Percentiles rank a stretch among this genome's conserved stretches.
Conservation (phyloP, 64 coral and sea anemone genomes). For the Pachyseris speciosa region DNA sequence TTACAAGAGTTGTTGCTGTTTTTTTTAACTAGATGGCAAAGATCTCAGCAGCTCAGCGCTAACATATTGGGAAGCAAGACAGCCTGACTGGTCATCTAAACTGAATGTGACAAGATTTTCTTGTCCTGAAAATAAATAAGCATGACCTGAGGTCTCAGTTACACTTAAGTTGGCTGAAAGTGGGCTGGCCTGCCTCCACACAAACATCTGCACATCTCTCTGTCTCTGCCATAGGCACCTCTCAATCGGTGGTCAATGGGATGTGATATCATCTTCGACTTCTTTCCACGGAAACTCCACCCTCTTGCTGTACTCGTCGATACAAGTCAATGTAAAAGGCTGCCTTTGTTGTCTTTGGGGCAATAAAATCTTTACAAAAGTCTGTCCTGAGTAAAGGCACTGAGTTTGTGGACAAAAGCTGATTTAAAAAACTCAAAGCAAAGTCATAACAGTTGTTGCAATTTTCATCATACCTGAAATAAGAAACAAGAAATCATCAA, state of each 20-base stretch:
- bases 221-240: neutral
- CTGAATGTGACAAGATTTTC: no score
- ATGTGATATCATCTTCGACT: neutral
- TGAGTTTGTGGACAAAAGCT: neutral
- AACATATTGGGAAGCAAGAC: no score
- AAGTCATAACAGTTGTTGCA: slow-evolving; percentile 38
- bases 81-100: no score
- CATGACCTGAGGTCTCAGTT: no score
- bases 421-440: slow-evolving; percentile 22
- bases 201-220: neutral
- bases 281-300: slow-evolving; percentile 10
- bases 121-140: no score
- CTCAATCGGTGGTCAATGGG: neutral
- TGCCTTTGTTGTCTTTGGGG: slow-evolving; percentile 21
- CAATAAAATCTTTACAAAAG: slow-evolving; percentile 37
- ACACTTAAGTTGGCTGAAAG: no score
- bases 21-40: no score
- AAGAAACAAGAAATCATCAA: neutral
- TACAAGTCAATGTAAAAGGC: slow-evolving; percentile 41
- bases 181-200: neutral
- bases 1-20: no score
- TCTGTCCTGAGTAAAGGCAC: neutral
- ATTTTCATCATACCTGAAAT: slow-evolving; percentile 31
- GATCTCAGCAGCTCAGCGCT: no score
- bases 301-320: neutral